These are phyloP conservation scores for Babylonia areolata DNA, from an alignment of 1,140 invertebrate genomes.

Conservation along the genomic window DNA sequence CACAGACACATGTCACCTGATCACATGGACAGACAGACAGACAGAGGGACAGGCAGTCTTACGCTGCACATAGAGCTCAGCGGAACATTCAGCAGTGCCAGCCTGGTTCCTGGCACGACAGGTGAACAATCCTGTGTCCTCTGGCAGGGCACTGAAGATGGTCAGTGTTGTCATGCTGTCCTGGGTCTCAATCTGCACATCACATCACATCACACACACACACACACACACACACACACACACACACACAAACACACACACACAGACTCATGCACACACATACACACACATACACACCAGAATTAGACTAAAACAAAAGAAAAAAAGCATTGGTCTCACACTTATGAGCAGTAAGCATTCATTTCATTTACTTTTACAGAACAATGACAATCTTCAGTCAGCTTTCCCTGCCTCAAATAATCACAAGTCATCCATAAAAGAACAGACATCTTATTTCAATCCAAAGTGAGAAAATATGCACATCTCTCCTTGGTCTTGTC, in stretches of 20 bases:
- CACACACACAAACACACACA: background rate
- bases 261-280: background rate
- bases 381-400: no score
- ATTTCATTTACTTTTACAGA: no score
- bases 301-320: background rate
- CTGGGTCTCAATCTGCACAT: constrained; percentile 66
- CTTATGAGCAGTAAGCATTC: no score
- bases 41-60: constrained; percentile 36
- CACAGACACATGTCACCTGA: background rate
- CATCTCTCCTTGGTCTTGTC: no score
- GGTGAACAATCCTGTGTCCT: constrained; percentile 95
- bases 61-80: constrained; percentile 79
- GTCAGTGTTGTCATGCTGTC: constrained; percentile 75
- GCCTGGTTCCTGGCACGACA: constrained; percentile 92
- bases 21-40: background rate
- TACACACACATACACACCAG: background rate
- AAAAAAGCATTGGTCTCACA: no score
- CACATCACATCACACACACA: background rate
- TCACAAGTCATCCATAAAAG: no score
- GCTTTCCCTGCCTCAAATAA: no score
- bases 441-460: no score
- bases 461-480: no score
- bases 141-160: constrained; percentile 82
- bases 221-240: background rate
- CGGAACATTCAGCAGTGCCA: constrained; percentile 84